phyloP scores from a whole-genome alignment of 2,797 vertebrate species.

The Fringilla coelebs region DNA sequence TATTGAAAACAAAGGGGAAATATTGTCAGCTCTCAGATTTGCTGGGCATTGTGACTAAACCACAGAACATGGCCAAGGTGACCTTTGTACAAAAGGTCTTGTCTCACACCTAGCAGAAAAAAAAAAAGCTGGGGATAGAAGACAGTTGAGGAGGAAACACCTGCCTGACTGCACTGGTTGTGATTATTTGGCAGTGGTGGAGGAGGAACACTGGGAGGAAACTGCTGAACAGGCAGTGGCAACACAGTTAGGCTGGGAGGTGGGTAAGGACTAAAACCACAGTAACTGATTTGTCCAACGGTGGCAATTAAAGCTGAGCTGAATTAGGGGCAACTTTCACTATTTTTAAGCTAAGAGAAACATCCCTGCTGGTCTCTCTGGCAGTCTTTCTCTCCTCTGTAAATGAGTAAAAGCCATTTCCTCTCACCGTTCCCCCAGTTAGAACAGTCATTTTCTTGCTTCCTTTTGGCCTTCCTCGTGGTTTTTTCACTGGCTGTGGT shows the following conservation, averaged over 20 bases:
- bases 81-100: not conserved
- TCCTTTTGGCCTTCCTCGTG: conserved; percentile 68
- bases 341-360: not conserved
- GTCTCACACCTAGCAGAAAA: not conserved
- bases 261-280: not conserved
- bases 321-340: not conserved
- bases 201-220: not conserved
- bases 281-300: not conserved
- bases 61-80: not conserved
- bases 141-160: not conserved
- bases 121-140: not conserved
- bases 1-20: not conserved
- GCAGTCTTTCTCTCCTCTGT: not conserved
- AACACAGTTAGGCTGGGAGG: not conserved
- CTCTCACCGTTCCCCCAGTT: conserved; percentile 23
- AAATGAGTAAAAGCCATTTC: not conserved
- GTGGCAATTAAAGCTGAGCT: not conserved
- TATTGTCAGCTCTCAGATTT: not conserved
- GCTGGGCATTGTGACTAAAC: not conserved
- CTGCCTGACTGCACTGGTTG: not conserved
- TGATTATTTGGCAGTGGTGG: not conserved
- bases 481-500: conserved; percentile 41
- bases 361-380: not conserved
- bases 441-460: conserved; percentile 43
- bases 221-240: not conserved